phyloP scores from a whole-genome alignment of 2,888 invertebrate genomes.

The Drosophila kanekoi region DNA sequence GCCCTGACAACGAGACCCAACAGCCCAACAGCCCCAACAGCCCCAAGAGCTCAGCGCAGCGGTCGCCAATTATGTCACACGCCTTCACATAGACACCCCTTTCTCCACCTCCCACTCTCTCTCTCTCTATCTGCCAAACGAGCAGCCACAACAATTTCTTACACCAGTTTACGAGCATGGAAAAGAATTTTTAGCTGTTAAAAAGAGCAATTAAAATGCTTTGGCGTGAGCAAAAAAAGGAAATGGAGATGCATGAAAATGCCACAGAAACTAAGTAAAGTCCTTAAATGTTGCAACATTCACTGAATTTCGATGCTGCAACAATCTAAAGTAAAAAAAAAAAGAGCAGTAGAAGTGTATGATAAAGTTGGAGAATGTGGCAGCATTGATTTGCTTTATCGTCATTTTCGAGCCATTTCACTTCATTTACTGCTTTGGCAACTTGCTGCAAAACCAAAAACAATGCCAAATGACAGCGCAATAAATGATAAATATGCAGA shows the following conservation, averaged over 20 bases:
- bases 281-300: conserved; percentile 18
- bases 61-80: conserved; percentile 63
- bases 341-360: background rate
- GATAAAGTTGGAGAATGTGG: conserved; percentile 12
- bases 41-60: conserved; percentile 23
- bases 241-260: conserved; percentile 20
- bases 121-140: background rate
- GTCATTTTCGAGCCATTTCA: conserved; percentile 71
- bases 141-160: conserved; percentile 55
- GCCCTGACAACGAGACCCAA: conserved; percentile 39
- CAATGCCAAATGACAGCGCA: conserved; percentile 65
- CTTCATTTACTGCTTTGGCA: conserved; percentile 68
- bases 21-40: conserved; percentile 24
- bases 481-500: conserved; percentile 49
- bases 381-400: conserved; percentile 74
- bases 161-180: conserved; percentile 67
- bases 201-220: conserved; percentile 32
- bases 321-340: conserved; percentile 6
- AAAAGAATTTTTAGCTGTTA: conserved; percentile 30
- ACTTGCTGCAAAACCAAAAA: conserved; percentile 43
- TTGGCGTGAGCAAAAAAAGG: conserved; percentile 9
- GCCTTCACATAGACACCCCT: conserved; percentile 1
- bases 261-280: conserved; percentile 14
- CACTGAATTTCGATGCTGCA: conserved; percentile 15
- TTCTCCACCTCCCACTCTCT: background rate